Percentiles rank a stretch among this genome's conserved stretches.
These are phyloP conservation scores for Ceratina australensis DNA, from an alignment of 1,140 invertebrate species.

Conservation along the genomic window DNA sequence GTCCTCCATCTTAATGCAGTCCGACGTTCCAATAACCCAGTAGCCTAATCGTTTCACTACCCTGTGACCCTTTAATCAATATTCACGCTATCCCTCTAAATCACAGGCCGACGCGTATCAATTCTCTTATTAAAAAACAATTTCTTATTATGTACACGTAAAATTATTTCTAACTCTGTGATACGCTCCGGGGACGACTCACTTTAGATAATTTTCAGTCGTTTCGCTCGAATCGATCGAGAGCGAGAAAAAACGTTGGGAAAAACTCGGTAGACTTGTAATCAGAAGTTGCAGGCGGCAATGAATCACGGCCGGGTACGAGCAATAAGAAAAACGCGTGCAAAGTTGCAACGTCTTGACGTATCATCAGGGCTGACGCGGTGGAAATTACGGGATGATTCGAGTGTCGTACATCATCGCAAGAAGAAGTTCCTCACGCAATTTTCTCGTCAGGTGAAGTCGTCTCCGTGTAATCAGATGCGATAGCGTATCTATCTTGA, in stretches of 20 bases:
- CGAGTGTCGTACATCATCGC: neutral
- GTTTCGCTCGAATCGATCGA: too few relatives aligned
- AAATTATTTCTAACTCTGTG: too few relatives aligned
- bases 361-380: neutral
- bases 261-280: neutral
- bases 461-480: neutral
- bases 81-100: neutral
- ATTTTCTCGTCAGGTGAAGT: conserved; percentile 2
- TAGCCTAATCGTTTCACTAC: conserved; percentile 5
- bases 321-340: neutral
- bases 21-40: neutral
- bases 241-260: neutral
- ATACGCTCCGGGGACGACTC: too few relatives aligned
- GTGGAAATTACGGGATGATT: neutral
- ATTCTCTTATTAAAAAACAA: too few relatives aligned
- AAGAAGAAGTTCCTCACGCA: neutral
- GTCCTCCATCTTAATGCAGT: neutral
- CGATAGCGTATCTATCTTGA: neutral
- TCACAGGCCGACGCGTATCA: too few relatives aligned
- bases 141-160: too few relatives aligned
- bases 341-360: neutral
- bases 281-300: neutral
- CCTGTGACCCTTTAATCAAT: neutral
- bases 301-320: neutral
- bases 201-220: too few relatives aligned